Base-by-base conservation (phyloP, 2,888 invertebrate genomes). In the Cepaea hortensis region DNA sequence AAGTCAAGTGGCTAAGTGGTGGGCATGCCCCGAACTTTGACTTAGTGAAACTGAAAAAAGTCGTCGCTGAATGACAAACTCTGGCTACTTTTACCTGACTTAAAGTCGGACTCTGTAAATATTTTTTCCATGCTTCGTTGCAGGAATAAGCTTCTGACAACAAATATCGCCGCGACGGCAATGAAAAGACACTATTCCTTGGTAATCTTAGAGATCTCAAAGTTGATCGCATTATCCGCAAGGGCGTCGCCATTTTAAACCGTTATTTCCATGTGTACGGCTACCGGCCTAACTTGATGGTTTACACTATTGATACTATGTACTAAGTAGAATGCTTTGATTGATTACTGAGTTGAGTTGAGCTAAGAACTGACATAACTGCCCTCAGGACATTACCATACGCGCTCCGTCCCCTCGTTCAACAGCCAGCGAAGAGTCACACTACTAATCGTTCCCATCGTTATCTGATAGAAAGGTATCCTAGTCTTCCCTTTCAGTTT, bases 111-210 rank as follows among this genome's bases (percentile, higher is more conserved):
- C 87, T 87, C 35, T 90, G 76, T 18, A 90, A 85, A 73, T 89
- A 61, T 48, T 88, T 87, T 6, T 88, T 87, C 90, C 90, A 90
- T 13, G 86, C 87, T 70, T 90, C 89, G 61, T 86, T 87, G 75
- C 90, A 90, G 23, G 80, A 86, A 84, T 90, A 90, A 3, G 89
- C 88, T 84, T 89, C 85, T 55, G 90, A 89, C 72, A 90, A 81
- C n/a, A 90, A 75, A 73, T 87, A 79, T 73, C 89, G 77, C 65
- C 50, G 86, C 20, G 72, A 82, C 15, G 70, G n/a, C 50, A 55
- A 68, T 46, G 81, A 84, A 15, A 84, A 23, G 11, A 70, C 13
- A 65, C 13, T 0, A 82, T 79, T 72, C 15, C 18, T 15, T 68
- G 68, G 1, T 65, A 72, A 46, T 35, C 48, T 55, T 72, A 79